Conservation (phyloP, 2,888 invertebrate genomes). For the Stenichneumon culpator region DNA sequence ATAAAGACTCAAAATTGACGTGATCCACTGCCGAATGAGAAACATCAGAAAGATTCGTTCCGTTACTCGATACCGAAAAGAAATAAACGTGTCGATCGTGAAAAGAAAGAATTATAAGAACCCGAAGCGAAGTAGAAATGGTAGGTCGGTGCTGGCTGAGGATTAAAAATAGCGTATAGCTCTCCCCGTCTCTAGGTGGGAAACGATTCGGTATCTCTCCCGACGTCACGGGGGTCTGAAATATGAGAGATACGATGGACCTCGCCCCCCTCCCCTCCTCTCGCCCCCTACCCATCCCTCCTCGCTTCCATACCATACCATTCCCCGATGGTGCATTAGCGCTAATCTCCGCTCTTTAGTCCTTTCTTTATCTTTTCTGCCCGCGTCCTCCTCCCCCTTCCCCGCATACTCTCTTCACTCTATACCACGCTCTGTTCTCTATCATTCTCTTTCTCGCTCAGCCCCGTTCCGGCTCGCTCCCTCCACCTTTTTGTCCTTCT, state of each 20-base stretch:
- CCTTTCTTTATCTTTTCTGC: constrained; percentile 84
- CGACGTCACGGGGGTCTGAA: constrained; percentile 84
- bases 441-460: constrained; percentile 66
- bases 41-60: neutral
- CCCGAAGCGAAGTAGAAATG: constrained; percentile 21
- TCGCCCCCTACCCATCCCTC: constrained; percentile 71
- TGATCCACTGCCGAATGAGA: neutral
- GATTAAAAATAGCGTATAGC: constrained; percentile 70
- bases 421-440: constrained; percentile 63
- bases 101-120: neutral
- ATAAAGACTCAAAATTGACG: neutral
- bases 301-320: constrained; percentile 65
- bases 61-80: neutral
- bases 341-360: constrained; percentile 85
- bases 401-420: constrained; percentile 64
- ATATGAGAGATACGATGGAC: constrained; percentile 85
- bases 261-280: constrained; percentile 76
- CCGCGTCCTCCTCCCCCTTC: constrained; percentile 65
- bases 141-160: constrained; percentile 46
- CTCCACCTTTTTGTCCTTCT: constrained; percentile 53
- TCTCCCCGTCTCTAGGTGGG: constrained; percentile 81
- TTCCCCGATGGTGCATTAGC: constrained; percentile 84
- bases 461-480: constrained; percentile 55
- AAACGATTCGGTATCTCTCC: constrained; percentile 85
- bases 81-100: neutral